Evolutionary conservation across 2,797 vertebrate genomes (phyloP), one percentile per base, ranked within the genome.

Genomic region (Rallus crepitans): DNA sequence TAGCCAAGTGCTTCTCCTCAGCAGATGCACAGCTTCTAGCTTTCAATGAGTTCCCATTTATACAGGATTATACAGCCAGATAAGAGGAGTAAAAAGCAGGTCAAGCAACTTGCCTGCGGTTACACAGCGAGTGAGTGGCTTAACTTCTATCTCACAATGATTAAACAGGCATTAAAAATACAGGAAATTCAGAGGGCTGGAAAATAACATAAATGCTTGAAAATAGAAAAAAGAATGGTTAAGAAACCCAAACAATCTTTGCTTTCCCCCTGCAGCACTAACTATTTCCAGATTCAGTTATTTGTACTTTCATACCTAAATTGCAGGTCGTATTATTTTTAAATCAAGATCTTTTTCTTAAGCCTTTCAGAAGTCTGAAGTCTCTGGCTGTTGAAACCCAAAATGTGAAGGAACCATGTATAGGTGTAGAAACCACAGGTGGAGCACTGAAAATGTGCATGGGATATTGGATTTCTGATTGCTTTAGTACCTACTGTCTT

Each of bases 41-140:
- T 80, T 77, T 78, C 78, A 72, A 40, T 27, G 17, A 82, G 18
- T n/a, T 87, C 56, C 37, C 45, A 25, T 90, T 94, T 94, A 57
- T 89, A 69, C 57, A 72, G 78, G 78, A 93, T 94, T 95, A 90
- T 87, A 71, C 66, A 89, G 53, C 8, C 69, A 90, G 83, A 77
- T 69, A 94, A 90, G 86, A 95, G 56, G 37, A 89, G 64, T 37
- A 75, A 90, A 94, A 95, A 89, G 33, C 92, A 94, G 94, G 95
- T 95, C 88, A 96, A 93, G 75, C 19, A 92, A 92, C 71, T 87
- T 87, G 78, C 92, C 95, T 94, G 86, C 2, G 6, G 94, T 91
- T 92, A 92, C 78, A 80, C 68, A 97, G 78, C 24, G 66, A 94
- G 73, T 23, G 35, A 85, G 50, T 73, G 57, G 83, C 86, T 92